A percentile compares a stretch with the other conserved stretches of the same genome.
phyloP scores from a whole-genome alignment of 2,113 vertebrate species.

The Myrmecophaga tridactyla region DNA sequence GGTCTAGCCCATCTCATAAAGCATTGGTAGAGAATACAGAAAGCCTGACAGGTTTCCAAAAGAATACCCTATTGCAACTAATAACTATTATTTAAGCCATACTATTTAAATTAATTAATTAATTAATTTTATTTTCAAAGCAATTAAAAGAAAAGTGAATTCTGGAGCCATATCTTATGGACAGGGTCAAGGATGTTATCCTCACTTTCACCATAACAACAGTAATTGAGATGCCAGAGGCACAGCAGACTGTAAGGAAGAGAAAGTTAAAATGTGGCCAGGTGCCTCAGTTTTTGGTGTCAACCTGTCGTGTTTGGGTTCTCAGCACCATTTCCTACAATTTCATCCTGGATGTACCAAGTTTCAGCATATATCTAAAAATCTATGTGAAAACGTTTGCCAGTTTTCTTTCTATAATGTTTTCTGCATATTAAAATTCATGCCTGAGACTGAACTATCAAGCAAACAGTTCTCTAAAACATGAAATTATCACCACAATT shows the following conservation, averaged over 20 bases:
- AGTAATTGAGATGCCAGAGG: not conserved
- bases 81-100: not conserved
- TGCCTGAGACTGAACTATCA: not conserved
- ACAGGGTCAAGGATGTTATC: not conserved
- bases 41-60: not conserved
- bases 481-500: not conserved
- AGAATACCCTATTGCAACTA: not conserved
- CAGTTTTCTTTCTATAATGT: not conserved
- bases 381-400: not conserved
- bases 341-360: not conserved
- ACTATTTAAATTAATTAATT: not conserved
- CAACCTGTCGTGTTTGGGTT: not conserved
- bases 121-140: not conserved
- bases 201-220: not conserved
- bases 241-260: not conserved
- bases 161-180: not conserved
- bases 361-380: conserved; percentile 4
- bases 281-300: not conserved
- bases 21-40: not conserved
- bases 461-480: not conserved
- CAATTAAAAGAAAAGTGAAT: conserved; percentile 7
- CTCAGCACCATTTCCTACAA: not conserved
- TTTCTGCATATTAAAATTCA: not conserved
- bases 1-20: not conserved
- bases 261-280: not conserved